Evolutionary conservation across 2,888 invertebrate species (phyloP), one percentile per base, ranked within the genome.

Genomic region (Elysia crispata): DNA sequence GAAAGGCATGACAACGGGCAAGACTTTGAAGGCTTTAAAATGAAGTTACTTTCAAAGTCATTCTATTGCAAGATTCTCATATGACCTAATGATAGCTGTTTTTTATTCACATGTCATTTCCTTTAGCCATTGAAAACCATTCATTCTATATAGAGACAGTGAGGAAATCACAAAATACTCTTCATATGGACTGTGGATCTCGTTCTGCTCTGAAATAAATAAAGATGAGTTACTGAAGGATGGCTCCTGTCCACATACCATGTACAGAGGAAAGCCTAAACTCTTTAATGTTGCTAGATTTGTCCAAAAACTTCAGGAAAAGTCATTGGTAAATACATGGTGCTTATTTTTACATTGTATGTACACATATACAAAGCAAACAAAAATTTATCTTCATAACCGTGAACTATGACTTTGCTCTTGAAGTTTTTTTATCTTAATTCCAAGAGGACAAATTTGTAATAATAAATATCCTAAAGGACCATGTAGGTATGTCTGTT

Each of bases 211-310:
- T 28, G 80, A 84, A 3, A 82, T 82, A 57, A 74, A 30, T 20
- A 13, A 13, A 28, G 50, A 66, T 1, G 33, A 73, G 1, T 66
- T 76, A 15, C 11, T 76, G 5, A 62, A 57, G 3, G 18, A 18
- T 80, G 83, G 30, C 25, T 66, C 77, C 11, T 88, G 87, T 76
- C 82, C 74, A 23, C 84, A 82, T 77, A 74, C 83, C 69, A 83
- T 82, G 74, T 89, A 87, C 79, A 73, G 72, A 20, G 86, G 85
- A 18, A 83, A 85, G 28, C 75, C 86, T 33, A 86, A 85, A 62
- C 84, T 89, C 0, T 81, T 84, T 20, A 83, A 82, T 8, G 60
- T 90, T 6, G 88, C 88, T n/a, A 81, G 73, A 66, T 89, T 83
- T 83, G 80, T 86, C 41, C 85, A 82, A 66, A 66, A 75, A 0